A percentile compares a stretch with the other conserved stretches of the same genome.
phyloP scores from a whole-genome alignment of 2,113 vertebrate species.

The Mugil cephalus region DNA sequence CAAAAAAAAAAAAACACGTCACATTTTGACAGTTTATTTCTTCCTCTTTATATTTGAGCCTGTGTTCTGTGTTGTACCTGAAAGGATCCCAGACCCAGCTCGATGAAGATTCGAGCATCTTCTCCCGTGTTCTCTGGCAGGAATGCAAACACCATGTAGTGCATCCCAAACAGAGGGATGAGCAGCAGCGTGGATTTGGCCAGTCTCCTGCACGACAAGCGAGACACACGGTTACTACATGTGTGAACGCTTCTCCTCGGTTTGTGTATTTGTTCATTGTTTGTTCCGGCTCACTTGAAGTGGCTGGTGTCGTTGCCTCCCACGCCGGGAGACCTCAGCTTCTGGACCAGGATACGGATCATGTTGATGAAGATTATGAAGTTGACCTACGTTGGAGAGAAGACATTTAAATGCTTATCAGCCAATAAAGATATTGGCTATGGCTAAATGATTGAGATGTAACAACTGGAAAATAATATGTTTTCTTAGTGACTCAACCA shows the following conservation, averaged over 20 bases:
- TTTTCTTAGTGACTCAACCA: too few species aligned
- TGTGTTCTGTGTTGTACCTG: slow-evolving; percentile 82
- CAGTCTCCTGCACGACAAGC: slow-evolving; percentile 85
- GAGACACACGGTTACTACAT: not conserved
- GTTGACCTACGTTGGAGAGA: slow-evolving; percentile 86
- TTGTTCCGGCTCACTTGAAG: slow-evolving; percentile 78
- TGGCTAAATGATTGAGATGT: too few species aligned
- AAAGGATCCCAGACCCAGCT: slow-evolving; percentile 92
- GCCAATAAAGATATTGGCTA: too few species aligned
- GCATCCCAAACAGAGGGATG: slow-evolving; percentile 95
- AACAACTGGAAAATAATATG: too few species aligned
- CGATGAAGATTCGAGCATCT: slow-evolving; percentile 91
- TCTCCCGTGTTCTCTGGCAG: slow-evolving; percentile 89
- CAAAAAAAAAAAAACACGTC: not conserved
- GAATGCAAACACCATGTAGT: slow-evolving; percentile 95
- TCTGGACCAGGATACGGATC: slow-evolving; percentile 95
- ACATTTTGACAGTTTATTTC: not conserved
- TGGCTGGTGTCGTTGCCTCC: slow-evolving; percentile 87
- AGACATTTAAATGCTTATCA: too few species aligned
- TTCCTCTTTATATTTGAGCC: not conserved
- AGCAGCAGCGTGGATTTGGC: slow-evolving; percentile 94
- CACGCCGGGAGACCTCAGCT: slow-evolving; percentile 91
- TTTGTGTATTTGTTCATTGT: not conserved
- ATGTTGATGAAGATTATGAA: slow-evolving; percentile 95
- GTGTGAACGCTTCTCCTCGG: not conserved